Evolutionary conservation across 2,113 vertebrate genomes (phyloP).

Genomic region (Spermophilus dauricus): DNA sequence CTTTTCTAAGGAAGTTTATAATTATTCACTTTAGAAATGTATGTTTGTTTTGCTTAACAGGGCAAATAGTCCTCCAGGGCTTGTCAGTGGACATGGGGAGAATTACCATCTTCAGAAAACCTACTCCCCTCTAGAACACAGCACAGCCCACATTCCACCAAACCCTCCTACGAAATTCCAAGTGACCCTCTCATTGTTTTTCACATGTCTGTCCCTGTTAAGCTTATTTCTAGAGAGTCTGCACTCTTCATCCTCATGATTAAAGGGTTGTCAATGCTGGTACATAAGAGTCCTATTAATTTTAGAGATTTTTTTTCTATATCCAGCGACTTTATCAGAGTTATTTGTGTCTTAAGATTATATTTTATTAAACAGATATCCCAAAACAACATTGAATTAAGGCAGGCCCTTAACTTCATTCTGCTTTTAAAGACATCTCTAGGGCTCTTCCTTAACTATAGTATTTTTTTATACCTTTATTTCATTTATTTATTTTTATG

Average conservation of each 20-base stretch:
- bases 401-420: neutral
- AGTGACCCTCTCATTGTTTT: neutral
- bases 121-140: neutral
- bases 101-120: neutral
- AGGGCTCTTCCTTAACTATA: neutral
- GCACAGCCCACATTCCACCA: neutral
- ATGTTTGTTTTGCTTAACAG: neutral
- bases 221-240: neutral
- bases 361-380: neutral
- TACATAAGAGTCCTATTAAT: neutral
- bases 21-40: neutral
- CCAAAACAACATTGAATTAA: constrained; percentile 14
- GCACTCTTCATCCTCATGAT: neutral
- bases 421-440: constrained; percentile 5
- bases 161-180: neutral
- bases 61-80: neutral
- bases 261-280: neutral
- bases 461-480: neutral
- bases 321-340: neutral
- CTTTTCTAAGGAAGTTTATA: neutral
- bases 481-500: too few species aligned
- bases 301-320: neutral
- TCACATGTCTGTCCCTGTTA: neutral
- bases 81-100: neutral
- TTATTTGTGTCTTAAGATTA: neutral